Percentiles rank a stretch among this genome's conserved stretches.
phyloP scores from a whole-genome alignment of 2,797 vertebrate species.

The Nothura maculosa region DNA sequence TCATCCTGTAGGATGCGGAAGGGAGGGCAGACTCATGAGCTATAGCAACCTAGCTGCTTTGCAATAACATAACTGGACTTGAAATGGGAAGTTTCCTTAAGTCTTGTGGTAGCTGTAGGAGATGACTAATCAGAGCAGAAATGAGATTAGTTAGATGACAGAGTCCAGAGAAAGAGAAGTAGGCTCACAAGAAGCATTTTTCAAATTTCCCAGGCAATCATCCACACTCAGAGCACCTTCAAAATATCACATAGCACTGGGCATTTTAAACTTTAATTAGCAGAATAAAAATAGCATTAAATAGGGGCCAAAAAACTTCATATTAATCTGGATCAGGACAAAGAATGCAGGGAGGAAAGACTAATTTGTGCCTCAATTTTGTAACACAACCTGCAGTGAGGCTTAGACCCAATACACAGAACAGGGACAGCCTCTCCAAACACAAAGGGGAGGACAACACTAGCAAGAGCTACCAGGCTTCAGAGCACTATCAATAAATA shows the following conservation, averaged over 20 bases:
- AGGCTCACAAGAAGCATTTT: neutral
- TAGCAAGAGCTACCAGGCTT: fast-evolving
- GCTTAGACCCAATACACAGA: too few relatives aligned
- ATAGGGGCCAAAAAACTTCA: too few relatives aligned
- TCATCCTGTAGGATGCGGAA: neutral
- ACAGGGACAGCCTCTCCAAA: neutral
- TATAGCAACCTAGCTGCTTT: neutral
- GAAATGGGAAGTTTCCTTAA: neutral
- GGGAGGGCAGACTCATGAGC: neutral
- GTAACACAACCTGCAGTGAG: neutral
- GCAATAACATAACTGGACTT: neutral
- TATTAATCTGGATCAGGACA: neutral
- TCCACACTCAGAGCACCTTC: neutral
- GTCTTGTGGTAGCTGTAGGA: too few relatives aligned
- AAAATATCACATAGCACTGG: neutral
- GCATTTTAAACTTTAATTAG: neutral
- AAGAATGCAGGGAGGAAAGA: neutral
- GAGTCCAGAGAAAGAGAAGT: neutral
- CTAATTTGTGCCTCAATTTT: neutral
- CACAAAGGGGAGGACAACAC: neutral
- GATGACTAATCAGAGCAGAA: neutral
- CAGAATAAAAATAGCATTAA: neutral
- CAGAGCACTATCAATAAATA: fast-evolving
- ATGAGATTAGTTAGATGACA: neutral
- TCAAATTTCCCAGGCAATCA: neutral